Conservation (phyloP, 1,140 invertebrate species). For the Drosophila varians region DNA sequence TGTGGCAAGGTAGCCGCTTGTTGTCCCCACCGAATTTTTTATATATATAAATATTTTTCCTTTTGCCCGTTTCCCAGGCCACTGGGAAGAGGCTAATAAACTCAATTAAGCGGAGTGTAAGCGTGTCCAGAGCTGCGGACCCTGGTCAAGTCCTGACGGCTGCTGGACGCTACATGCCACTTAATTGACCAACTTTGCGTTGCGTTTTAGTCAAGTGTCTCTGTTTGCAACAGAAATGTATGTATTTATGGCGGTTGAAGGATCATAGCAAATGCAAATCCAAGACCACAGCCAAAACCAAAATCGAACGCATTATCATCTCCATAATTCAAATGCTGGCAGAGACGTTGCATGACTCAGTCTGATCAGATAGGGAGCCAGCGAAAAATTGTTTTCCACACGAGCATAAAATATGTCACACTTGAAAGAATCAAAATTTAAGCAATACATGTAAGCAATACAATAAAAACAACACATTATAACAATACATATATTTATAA, state of each 20-base stretch:
- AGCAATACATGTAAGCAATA: not conserved
- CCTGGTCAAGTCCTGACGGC: conserved; percentile 46
- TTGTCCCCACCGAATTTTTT: conserved; percentile 57
- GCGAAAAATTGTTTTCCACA: conserved; percentile 66
- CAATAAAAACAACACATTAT: not conserved
- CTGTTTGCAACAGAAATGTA: not conserved
- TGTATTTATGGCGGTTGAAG: conserved; percentile 2
- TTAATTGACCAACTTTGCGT: conserved; percentile 64
- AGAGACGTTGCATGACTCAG: conserved; percentile 76
- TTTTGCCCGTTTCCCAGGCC: conserved; percentile 29
- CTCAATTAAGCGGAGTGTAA: conserved; percentile 72
- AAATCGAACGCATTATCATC: conserved; percentile 78
- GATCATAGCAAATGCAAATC: conserved; percentile 12
- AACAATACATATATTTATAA: too few relatives aligned
- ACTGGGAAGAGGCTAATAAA: conserved; percentile 59
- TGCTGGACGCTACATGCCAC: conserved; percentile 60
- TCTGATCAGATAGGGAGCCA: conserved; percentile 68
- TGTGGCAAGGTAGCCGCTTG: conserved; percentile 34
- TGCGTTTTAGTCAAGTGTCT: conserved; percentile 32
- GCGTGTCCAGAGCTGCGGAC: conserved; percentile 30
- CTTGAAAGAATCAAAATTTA: too few relatives aligned
- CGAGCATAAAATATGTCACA: conserved; percentile 18
- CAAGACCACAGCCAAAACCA: conserved; percentile 20
- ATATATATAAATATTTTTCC: conserved; percentile 53
- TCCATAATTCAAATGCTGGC: conserved; percentile 77